These are phyloP conservation scores for Sanderia malayensis DNA, from an alignment of 30 jellyfish, hydroid and myxozoan species.

Conservation along the genomic window DNA sequence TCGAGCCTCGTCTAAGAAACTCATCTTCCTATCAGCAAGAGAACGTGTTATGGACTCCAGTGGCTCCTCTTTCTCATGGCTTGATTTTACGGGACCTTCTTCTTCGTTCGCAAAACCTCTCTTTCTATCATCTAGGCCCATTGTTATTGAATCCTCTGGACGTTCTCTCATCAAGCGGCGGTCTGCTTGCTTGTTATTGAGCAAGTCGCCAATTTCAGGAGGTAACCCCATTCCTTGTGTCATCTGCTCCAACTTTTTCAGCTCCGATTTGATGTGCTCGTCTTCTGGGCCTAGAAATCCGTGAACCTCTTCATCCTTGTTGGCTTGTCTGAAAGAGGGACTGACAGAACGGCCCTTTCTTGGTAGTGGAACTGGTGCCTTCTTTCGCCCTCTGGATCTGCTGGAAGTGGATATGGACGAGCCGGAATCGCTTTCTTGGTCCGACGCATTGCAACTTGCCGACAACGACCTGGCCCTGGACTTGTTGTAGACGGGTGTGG, in stretches of 20 bases:
- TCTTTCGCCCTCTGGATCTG: slow-evolving; percentile 45
- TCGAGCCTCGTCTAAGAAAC: slow-evolving; percentile 69
- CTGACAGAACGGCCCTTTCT: slow-evolving; percentile 72
- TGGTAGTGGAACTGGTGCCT: slow-evolving; percentile 87
- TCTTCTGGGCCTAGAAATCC: slow-evolving; percentile 69
- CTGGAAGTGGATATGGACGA: slow-evolving; percentile 43
- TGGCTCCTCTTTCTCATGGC: slow-evolving; percentile 33
- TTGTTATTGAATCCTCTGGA: slow-evolving; percentile 39
- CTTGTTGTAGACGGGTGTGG: slow-evolving; percentile 49
- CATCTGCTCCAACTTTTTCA: slow-evolving; percentile 53
- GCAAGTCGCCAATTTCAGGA: slow-evolving; percentile 48
- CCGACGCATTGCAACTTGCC: slow-evolving; percentile 59
- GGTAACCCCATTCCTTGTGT: slow-evolving; percentile 57
- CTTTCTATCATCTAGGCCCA: slow-evolving; percentile 53
- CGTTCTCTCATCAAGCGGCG: slow-evolving; percentile 9
- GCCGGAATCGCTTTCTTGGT: slow-evolving; percentile 61
- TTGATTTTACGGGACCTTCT: slow-evolving; percentile 10
- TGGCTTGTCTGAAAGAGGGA: slow-evolving; percentile 41
- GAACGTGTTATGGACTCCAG: slow-evolving; percentile 34
- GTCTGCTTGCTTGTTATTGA: slow-evolving; percentile 7
- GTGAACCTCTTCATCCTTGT: slow-evolving; percentile 30
- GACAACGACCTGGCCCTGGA: slow-evolving; percentile 52
- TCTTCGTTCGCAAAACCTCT: slow-evolving; percentile 26
- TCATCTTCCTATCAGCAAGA: slow-evolving; percentile 69
- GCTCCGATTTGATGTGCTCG: slow-evolving; percentile 40